phyloP scores from a whole-genome alignment of 2,797 vertebrate species.

The Epinephelus malabaricus region DNA sequence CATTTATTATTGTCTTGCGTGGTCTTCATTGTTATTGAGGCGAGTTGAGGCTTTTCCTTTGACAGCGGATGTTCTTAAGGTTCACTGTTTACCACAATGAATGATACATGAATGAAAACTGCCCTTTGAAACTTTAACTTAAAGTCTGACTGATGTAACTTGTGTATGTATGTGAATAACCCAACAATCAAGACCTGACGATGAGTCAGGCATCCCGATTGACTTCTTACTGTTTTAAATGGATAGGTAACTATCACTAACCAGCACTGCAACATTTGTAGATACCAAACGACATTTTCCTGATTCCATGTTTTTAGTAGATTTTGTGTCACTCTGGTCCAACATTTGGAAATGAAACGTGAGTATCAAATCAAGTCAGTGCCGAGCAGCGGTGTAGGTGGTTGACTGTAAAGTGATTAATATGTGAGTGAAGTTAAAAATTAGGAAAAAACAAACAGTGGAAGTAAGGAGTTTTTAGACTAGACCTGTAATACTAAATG shows the following conservation, averaged over 20 bases:
- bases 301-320: not conserved
- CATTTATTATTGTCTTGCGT: conserved; percentile 57
- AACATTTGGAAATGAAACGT: conserved; percentile 43
- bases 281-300: conserved; percentile 9
- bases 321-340: conserved; percentile 13
- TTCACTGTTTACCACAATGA: conserved; percentile 56
- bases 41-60: conserved; percentile 36
- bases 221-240: conserved; percentile 22
- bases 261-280: conserved; percentile 25
- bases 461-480: conserved; percentile 11
- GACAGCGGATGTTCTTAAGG: conserved; percentile 51
- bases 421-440: conserved; percentile 24
- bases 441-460: not conserved
- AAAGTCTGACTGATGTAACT: conserved; percentile 42
- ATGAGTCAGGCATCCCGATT: not conserved
- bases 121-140: conserved; percentile 50
- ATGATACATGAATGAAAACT: conserved; percentile 33
- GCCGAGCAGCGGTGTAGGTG: conserved; percentile 6
- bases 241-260: conserved; percentile 34
- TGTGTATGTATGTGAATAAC: conserved; percentile 7
- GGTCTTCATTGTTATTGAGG: conserved; percentile 41
- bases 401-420: conserved; percentile 12
- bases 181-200: conserved; percentile 46
- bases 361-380: conserved; percentile 33
- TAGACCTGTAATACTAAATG: not conserved